A percentile compares a stretch with the other conserved stretches of the same genome.
Conservation (phyloP, 2,113 vertebrate genomes). For the Rhynchopsitta pachyrhyncha region DNA sequence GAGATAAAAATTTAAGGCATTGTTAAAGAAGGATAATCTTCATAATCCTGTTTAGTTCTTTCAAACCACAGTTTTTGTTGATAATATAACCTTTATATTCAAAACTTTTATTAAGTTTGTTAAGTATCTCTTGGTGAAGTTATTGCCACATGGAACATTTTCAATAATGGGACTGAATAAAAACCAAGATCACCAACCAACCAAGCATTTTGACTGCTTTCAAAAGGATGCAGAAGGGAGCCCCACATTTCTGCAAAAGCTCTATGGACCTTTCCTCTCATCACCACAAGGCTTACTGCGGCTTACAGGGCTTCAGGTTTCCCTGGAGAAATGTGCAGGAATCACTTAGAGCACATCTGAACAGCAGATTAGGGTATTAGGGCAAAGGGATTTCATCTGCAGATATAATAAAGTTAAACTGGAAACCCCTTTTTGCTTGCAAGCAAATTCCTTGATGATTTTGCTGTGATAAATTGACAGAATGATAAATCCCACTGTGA, state of each 20-base stretch:
- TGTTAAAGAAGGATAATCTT: slow-evolving; percentile 80
- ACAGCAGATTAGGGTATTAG: not conserved
- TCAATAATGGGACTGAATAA: slow-evolving; percentile 36
- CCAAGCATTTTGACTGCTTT: not conserved
- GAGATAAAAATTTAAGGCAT: slow-evolving; percentile 80
- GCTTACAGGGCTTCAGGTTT: not conserved
- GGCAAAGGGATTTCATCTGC: not conserved
- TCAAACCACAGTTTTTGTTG: slow-evolving; percentile 72
- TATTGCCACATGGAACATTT: slow-evolving; percentile 38
- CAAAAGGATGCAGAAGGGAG: not conserved
- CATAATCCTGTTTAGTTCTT: slow-evolving; percentile 78
- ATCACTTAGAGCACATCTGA: not conserved
- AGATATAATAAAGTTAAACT: not conserved
- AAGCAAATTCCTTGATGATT: not conserved
- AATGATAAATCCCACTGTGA: not conserved
- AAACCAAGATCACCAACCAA: not conserved
- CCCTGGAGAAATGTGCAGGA: not conserved
- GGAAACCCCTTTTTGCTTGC: not conserved
- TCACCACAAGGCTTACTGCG: not conserved
- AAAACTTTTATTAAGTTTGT: slow-evolving; percentile 68
- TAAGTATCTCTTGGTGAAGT: slow-evolving; percentile 33
- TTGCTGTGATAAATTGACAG: not conserved
- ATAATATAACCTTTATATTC: slow-evolving; percentile 71
- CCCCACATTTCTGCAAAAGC: not conserved
- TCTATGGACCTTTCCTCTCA: not conserved